phyloP scores from a whole-genome alignment of 2,888 invertebrate species.

The Scaptomyza reducta region DNA sequence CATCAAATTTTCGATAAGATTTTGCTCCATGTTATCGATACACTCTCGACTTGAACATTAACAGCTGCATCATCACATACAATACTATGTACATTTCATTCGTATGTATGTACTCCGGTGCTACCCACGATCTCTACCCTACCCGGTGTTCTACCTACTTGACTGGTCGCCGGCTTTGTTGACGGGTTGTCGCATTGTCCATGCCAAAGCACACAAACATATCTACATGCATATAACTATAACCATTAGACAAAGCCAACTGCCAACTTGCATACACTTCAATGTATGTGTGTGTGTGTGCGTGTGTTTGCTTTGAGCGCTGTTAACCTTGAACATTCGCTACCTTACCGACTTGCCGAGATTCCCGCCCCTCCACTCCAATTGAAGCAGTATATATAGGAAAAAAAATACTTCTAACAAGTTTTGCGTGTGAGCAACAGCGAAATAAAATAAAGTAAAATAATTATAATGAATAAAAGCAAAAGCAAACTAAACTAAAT shows the following conservation, averaged over 20 bases:
- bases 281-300: constrained; percentile 7
- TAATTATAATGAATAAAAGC: constrained; percentile 31
- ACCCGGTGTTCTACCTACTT: constrained; percentile 10
- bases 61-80: background rate
- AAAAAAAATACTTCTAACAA: constrained; percentile 54
- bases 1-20: background rate
- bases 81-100: background rate
- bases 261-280: constrained; percentile 44
- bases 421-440: constrained; percentile 69
- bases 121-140: constrained; percentile 2
- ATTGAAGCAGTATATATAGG: background rate
- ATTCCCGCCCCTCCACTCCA: constrained; percentile 3
- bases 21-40: background rate
- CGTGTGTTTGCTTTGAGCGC: constrained; percentile 14
- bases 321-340: constrained; percentile 62
- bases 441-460: constrained; percentile 13
- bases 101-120: no score
- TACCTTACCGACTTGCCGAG: constrained; percentile 34
- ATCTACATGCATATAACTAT: background rate
- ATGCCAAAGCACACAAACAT: background rate
- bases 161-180: constrained; percentile 18
- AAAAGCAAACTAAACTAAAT: constrained; percentile 41
- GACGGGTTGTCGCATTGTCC: constrained; percentile 15
- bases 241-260: constrained; percentile 26
- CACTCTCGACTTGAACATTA: background rate